phyloP scores from a whole-genome alignment of 2,113 vertebrate species.

The Emydocephalus ijimae region DNA sequence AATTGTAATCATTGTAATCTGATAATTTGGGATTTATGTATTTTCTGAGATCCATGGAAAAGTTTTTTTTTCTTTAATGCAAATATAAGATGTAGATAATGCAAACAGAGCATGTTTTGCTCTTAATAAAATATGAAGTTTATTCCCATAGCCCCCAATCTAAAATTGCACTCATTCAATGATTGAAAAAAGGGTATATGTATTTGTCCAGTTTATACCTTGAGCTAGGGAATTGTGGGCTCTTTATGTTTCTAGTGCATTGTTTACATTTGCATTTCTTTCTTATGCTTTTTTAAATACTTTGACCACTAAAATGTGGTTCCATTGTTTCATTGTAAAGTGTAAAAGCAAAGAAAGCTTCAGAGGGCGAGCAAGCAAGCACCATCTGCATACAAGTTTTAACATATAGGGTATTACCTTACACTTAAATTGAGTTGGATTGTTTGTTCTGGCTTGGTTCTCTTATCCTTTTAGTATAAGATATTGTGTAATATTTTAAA shows the following conservation, averaged over 20 bases:
- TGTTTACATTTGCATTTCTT: neutral
- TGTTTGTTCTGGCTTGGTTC: neutral
- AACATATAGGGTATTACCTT: neutral
- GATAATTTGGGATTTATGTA: neutral
- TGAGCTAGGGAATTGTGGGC: neutral
- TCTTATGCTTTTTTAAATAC: neutral
- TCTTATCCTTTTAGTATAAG: constrained; percentile 32
- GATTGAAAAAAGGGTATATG: neutral
- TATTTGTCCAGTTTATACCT: neutral
- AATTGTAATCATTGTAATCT: neutral
- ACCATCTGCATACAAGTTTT: neutral
- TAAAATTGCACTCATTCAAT: neutral
- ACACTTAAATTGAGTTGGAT: neutral
- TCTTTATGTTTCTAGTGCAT: neutral
- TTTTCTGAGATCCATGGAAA: neutral
- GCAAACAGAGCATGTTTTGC: neutral
- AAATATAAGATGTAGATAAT: neutral
- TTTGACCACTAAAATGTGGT: neutral
- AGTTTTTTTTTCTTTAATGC: neutral
- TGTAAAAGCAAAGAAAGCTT: neutral
- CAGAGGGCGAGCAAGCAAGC: neutral
- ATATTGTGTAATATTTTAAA: neutral
- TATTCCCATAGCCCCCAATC: neutral
- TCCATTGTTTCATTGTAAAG: neutral
- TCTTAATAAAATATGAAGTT: neutral